Conservation (phyloP, 1,140 invertebrate genomes). For the Drosophila sp. region DNA sequence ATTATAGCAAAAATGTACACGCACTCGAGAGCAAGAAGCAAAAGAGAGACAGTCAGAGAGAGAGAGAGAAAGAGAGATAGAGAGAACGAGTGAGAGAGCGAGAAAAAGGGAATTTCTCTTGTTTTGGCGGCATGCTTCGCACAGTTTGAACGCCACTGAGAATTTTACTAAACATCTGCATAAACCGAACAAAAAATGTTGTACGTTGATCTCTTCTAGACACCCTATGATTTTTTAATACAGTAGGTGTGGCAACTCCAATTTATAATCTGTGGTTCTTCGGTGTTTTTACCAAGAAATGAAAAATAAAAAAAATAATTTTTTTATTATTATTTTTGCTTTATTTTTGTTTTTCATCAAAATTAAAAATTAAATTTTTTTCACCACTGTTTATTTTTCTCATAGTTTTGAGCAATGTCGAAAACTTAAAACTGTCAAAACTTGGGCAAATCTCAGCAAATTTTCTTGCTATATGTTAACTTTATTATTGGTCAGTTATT, state of each 20-base stretch:
- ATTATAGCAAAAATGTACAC: slow-evolving; percentile 72
- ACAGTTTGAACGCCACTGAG: slow-evolving; percentile 29
- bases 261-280: too few relatives aligned
- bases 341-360: too few relatives aligned
- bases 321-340: too few relatives aligned
- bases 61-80: neutral
- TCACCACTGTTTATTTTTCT: neutral
- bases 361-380: neutral
- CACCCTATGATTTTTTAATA: slow-evolving; percentile 7
- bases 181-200: slow-evolving; percentile 2
- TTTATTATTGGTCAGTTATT: too few relatives aligned
- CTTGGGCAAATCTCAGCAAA: too few relatives aligned
- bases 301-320: too few relatives aligned
- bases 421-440: too few relatives aligned
- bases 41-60: neutral
- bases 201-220: slow-evolving; percentile 2
- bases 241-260: too few relatives aligned
- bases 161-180: slow-evolving; percentile 6
- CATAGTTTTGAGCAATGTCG: too few relatives aligned
- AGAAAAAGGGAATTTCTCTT: neutral
- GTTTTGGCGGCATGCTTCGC: slow-evolving; percentile 7
- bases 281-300: too few relatives aligned
- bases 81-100: neutral
- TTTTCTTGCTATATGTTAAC: too few relatives aligned
- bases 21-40: slow-evolving; percentile 10